Evolutionary conservation across 2,888 invertebrate genomes (phyloP).

Genomic region (Clusia tigrina): DNA sequence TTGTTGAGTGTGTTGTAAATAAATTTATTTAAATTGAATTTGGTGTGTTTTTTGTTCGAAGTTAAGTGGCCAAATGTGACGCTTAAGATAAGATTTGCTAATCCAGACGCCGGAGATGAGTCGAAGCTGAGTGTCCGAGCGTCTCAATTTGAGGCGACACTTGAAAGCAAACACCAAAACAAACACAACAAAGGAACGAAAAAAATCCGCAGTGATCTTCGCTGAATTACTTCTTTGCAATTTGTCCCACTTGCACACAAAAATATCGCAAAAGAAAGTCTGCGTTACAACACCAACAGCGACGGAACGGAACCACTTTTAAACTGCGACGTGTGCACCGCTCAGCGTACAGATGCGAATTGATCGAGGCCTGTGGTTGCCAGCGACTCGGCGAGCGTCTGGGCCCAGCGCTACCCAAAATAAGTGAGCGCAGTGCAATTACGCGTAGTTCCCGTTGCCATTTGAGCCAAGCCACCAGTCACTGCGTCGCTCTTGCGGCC

Average conservation of each 20-base stretch:
- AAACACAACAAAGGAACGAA: too few relatives aligned
- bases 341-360: background rate
- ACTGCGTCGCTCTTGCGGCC: too few relatives aligned
- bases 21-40: constrained; percentile 29
- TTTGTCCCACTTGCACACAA: constrained; percentile 16
- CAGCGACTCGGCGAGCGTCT: too few relatives aligned
- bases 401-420: background rate
- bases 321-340: background rate
- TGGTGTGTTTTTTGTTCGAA: constrained; percentile 3
- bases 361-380: background rate
- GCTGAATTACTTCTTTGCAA: constrained; percentile 5
- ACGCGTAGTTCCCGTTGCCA: background rate
- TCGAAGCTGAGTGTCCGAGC: constrained; percentile 1
- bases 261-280: constrained; percentile 17
- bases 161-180: too few relatives aligned
- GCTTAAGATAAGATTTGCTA: constrained; percentile 4
- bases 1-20: too few relatives aligned
- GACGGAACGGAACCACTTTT: background rate
- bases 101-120: background rate
- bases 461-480: too few relatives aligned
- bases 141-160: constrained; percentile 23
- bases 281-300: background rate
- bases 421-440: background rate
- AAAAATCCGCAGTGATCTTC: background rate
- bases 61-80: constrained; percentile 9